Base-by-base conservation (phyloP, 2,888 invertebrate genomes). In the Lasioglossum lativentre region DNA sequence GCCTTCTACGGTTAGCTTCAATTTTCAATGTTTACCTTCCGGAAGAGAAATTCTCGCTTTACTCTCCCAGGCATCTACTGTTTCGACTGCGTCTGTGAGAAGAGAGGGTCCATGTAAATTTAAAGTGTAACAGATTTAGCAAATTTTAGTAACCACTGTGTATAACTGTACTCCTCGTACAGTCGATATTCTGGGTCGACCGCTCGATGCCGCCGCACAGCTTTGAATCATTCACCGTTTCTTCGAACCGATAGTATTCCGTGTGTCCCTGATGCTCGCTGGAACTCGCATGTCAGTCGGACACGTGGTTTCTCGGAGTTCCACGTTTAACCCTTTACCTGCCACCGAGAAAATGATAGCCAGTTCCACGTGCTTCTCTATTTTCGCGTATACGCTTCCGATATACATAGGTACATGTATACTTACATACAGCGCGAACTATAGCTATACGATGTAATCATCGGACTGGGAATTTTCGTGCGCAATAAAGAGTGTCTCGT, bases 181-280 rank as follows among this genome's bases (percentile, higher is more conserved):
- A n/a, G n/a, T 56, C 12, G 14, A 63, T 78, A 38, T 45, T 42
- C 27, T 38, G 42, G 40, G 27, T 38, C 16, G 30, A 34, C 16
- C 23, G n/a, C 8, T 75, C 40, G 70, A 40, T n/a, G 70, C 23
- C 38, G 70, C 23, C 38, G 23, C 40, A 3, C 23, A 12, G 16
- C 8, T 71, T 27, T 42, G 16, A 71, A 71, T 71, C 27, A 42
- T 71, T 71, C 27, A 71, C 71, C n/a, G 42, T 42, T 71, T 42
- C 40, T 71, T 71, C 40, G 71, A 71, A 42, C n/a, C 40, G 16
- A 71, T 71, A 27, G 71, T 70, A 10, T 5, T 70, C 23, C 23
- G 2, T 38, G 34, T 66, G 66, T 66, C 34, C 34, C 19, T 23
- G 19, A 10, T 34, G 34, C 30, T 34, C 34, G 66, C 30, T 34